Evolutionary conservation across 2,113 vertebrate genomes (phyloP).

Genomic region (Otis tarda): DNA sequence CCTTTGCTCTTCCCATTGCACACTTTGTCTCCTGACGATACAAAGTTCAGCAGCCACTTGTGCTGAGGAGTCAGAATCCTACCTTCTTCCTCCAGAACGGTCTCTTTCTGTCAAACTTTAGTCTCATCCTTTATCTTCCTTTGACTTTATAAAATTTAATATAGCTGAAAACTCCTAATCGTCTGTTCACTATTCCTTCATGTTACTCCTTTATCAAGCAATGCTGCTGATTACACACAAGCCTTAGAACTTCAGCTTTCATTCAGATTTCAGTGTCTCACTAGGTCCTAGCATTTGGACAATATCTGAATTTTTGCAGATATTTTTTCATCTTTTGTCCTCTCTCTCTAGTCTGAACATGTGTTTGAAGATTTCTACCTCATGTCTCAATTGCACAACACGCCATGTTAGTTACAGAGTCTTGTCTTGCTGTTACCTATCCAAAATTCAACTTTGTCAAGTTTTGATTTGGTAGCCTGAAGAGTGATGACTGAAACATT

Average conservation of each 20-base stretch:
- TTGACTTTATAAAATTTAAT: neutral
- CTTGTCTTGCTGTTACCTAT: neutral
- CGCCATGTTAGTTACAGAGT: fast-evolving
- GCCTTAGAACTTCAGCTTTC: neutral
- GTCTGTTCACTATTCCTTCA: neutral
- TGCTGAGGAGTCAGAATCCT: neutral
- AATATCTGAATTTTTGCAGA: neutral
- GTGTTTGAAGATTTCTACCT: neutral
- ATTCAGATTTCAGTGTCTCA: neutral
- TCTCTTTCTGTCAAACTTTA: neutral
- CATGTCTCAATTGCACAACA: neutral
- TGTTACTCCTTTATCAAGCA: neutral
- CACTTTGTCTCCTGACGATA: neutral
- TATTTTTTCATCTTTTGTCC: neutral
- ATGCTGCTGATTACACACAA: neutral
- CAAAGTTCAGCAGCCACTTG: neutral
- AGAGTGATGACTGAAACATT: neutral
- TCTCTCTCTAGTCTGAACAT: neutral
- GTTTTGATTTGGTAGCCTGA: neutral
- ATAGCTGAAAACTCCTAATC: neutral
- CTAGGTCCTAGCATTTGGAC: neutral
- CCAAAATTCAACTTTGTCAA: neutral
- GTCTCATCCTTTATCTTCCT: neutral
- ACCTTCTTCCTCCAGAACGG: neutral
- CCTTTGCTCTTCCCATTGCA: neutral